phyloP scores from a whole-genome alignment of 1,140 invertebrate species.

The Ips nitidus region DNA sequence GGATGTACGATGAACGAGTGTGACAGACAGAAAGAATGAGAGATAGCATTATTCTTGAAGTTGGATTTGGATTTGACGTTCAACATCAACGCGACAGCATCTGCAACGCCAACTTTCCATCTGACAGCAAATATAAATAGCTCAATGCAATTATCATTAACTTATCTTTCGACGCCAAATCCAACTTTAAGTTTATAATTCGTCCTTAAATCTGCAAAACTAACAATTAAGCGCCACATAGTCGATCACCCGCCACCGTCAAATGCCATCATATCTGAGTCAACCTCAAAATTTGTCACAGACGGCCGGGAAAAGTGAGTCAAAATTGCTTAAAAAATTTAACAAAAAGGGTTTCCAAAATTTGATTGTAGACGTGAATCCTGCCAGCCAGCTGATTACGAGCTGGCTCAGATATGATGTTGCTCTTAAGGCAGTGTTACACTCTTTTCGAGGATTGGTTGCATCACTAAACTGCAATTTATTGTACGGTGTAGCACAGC shows the following conservation, averaged over 20 bases:
- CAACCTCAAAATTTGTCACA: conserved; percentile 52
- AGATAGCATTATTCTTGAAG: too few species aligned
- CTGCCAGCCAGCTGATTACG: conserved; percentile 39
- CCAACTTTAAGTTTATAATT: too few species aligned
- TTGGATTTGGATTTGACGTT: too few species aligned
- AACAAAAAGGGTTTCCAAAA: conserved; percentile 5
- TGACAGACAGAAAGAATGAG: too few species aligned
- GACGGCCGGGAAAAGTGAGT: conserved; percentile 53
- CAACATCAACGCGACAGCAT: too few species aligned
- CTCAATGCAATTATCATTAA: too few species aligned
- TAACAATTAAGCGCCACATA: conserved; percentile 5
- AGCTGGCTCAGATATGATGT: conserved; percentile 66
- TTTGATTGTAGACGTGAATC: conserved; percentile 17
- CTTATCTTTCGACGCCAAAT: too few species aligned
- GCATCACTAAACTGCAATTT: conserved; percentile 9
- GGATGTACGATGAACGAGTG: too few species aligned
- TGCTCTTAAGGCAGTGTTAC: conserved; percentile 47
- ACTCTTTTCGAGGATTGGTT: conserved; percentile 10
- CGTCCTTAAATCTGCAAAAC: too few species aligned
- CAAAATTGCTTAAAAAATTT: conserved; percentile 33
- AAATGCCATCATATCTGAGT: conserved; percentile 70
- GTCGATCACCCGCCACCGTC: conserved; percentile 62
- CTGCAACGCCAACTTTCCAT: too few species aligned
- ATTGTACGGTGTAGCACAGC: conserved; percentile 19
- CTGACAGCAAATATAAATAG: too few species aligned